These are phyloP conservation scores for Podarcis cretensis DNA, from an alignment of 2,113 vertebrate species.

Conservation along the genomic window DNA sequence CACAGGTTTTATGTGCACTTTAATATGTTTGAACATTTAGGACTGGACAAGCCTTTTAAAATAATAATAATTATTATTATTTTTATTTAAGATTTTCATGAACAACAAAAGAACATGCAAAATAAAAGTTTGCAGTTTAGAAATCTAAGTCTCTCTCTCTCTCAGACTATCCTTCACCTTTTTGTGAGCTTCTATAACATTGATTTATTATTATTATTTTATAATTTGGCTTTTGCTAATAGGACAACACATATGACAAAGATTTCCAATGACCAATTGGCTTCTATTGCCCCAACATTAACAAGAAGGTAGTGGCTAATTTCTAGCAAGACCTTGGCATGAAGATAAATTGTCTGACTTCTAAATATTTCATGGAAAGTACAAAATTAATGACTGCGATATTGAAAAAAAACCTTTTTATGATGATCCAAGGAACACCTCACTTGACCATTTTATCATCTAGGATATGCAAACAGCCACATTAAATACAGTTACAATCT, in stretches of 20 bases:
- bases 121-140: background rate
- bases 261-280: slow-evolving; percentile 5
- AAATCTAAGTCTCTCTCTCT: background rate
- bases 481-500: slow-evolving; percentile 56
- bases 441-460: slow-evolving; percentile 45
- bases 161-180: background rate
- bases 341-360: slow-evolving; percentile 29
- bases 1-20: background rate
- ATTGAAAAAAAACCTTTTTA: slow-evolving; percentile 39
- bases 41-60: background rate
- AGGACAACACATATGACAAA: background rate
- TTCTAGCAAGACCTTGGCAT: slow-evolving; percentile 6
- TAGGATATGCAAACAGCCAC: slow-evolving; percentile 47
- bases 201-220: slow-evolving; percentile 1
- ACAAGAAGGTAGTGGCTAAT: background rate
- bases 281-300: background rate
- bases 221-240: background rate
- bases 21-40: background rate
- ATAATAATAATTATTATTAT: no score
- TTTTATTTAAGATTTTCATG: no score
- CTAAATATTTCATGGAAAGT: slow-evolving; percentile 32
- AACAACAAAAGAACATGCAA: background rate
- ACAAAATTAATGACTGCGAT: slow-evolving; percentile 32
- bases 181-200: background rate
- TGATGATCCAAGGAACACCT: slow-evolving; percentile 13